Percentiles rank a stretch among this genome's conserved stretches.
Conservation (phyloP, 2,888 invertebrate species). For the Xiphydria camelus region DNA sequence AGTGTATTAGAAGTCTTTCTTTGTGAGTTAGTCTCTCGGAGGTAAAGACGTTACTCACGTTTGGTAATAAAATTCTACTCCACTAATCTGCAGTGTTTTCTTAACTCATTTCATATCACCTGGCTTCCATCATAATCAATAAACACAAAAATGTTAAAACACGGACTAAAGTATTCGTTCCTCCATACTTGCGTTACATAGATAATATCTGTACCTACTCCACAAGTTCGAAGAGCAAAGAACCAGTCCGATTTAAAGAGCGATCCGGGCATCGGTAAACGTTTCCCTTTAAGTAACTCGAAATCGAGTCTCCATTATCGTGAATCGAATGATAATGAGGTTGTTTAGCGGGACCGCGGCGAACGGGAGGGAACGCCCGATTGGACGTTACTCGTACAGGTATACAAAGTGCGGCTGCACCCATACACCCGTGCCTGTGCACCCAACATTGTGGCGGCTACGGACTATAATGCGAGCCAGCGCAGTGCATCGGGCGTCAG, state of each 20-base stretch:
- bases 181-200: too few relatives aligned
- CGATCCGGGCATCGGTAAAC: neutral
- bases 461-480: slow-evolving; percentile 50
- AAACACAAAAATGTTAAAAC: too few relatives aligned
- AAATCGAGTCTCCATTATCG: slow-evolving; percentile 42
- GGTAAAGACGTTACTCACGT: too few relatives aligned
- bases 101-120: too few relatives aligned
- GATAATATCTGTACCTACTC: too few relatives aligned
- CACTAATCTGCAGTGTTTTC: too few relatives aligned
- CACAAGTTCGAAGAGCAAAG: too few relatives aligned
- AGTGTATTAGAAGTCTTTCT: too few relatives aligned
- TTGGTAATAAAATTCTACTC: too few relatives aligned
- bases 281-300: slow-evolving; percentile 1
- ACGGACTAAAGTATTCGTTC: too few relatives aligned
- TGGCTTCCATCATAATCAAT: too few relatives aligned
- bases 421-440: neutral
- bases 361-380: neutral
- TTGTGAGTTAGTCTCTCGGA: too few relatives aligned
- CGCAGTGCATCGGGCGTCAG: slow-evolving; percentile 51
- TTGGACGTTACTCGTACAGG: slow-evolving; percentile 2
- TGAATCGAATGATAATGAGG: slow-evolving; percentile 55
- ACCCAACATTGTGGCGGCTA: slow-evolving; percentile 10
- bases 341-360: slow-evolving; percentile 32
- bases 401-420: slow-evolving; percentile 1
- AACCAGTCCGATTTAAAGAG: slow-evolving; percentile 2